A percentile compares a stretch with the other conserved stretches of the same genome.
Evolutionary conservation across 2,113 vertebrate species (phyloP).

Genomic region (Tetrax tetrax): DNA sequence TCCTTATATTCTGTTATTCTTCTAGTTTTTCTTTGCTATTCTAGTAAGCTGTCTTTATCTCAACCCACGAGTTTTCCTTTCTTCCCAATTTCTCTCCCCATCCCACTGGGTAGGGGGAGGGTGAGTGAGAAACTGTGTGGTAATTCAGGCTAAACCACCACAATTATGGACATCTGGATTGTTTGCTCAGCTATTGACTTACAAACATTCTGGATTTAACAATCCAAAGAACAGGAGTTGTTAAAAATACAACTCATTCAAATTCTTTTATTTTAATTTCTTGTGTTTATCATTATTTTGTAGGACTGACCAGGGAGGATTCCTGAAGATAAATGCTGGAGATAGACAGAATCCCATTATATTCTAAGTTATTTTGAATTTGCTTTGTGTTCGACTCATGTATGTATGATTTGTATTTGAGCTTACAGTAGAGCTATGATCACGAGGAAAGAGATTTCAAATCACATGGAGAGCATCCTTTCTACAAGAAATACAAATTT

Average conservation of each 20-base stretch:
- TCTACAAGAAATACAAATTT: background rate
- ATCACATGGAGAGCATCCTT: background rate
- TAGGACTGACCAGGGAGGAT: background rate
- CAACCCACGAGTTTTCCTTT: too few relatives aligned
- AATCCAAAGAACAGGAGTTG: background rate
- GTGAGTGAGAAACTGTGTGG: too few relatives aligned
- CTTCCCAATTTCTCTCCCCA: too few relatives aligned
- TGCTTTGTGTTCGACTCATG: background rate
- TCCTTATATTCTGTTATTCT: too few relatives aligned
- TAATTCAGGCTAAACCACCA: too few relatives aligned
- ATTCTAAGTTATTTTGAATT: background rate
- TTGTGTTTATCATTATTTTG: background rate
- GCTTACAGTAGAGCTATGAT: background rate
- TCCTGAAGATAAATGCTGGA: background rate
- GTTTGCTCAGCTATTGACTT: background rate
- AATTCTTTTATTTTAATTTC: background rate
- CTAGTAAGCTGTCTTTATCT: too few relatives aligned
- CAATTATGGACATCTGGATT: background rate
- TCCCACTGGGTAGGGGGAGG: too few relatives aligned
- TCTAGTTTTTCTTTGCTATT: too few relatives aligned
- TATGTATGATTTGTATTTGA: background rate
- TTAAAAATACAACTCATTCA: background rate
- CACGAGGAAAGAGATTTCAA: background rate
- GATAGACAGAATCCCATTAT: background rate
- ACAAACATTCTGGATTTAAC: background rate